phyloP scores from a whole-genome alignment of 2,888 invertebrate species.

The Drosophila testacea region DNA sequence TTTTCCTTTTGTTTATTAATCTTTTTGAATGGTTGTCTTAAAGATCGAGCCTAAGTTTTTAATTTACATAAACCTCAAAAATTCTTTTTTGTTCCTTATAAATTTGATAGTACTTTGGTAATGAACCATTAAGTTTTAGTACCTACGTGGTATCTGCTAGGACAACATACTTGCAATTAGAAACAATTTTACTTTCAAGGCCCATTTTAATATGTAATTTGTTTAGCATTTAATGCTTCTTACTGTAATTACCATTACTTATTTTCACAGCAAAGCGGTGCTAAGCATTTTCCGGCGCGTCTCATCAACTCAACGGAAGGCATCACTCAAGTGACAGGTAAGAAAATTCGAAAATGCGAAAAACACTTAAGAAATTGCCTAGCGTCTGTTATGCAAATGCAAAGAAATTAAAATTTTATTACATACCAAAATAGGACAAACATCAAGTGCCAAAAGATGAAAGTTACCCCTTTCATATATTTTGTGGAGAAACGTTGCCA shows the following conservation, averaged over 20 bases:
- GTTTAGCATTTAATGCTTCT: slow-evolving; percentile 16
- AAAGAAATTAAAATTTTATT: slow-evolving; percentile 22
- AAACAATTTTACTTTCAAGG: not conserved
- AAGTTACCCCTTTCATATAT: not conserved
- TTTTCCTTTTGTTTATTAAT: too few relatives aligned
- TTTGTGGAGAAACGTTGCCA: not conserved
- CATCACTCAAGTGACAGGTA: slow-evolving; percentile 85
- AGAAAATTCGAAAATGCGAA: slow-evolving; percentile 31
- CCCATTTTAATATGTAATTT: slow-evolving; percentile 10
- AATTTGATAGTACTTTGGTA: not conserved
- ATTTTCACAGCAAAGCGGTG: slow-evolving; percentile 82
- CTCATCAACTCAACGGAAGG: slow-evolving; percentile 81
- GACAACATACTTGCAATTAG: not conserved
- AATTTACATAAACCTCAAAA: not conserved
- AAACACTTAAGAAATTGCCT: slow-evolving; percentile 28
- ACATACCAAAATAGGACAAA: not conserved
- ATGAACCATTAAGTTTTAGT: not conserved
- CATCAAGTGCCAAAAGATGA: slow-evolving; percentile 13
- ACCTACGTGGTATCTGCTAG: not conserved
- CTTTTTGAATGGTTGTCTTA: not conserved
- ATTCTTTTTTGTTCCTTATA: not conserved
- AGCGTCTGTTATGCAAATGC: slow-evolving; percentile 14
- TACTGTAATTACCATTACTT: slow-evolving; percentile 20
- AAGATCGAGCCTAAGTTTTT: not conserved
- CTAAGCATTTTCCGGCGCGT: slow-evolving; percentile 83